A percentile compares a stretch with the other conserved stretches of the same genome.
Conservation (phyloP, 2,888 invertebrate genomes). For the Athalia circularis region DNA sequence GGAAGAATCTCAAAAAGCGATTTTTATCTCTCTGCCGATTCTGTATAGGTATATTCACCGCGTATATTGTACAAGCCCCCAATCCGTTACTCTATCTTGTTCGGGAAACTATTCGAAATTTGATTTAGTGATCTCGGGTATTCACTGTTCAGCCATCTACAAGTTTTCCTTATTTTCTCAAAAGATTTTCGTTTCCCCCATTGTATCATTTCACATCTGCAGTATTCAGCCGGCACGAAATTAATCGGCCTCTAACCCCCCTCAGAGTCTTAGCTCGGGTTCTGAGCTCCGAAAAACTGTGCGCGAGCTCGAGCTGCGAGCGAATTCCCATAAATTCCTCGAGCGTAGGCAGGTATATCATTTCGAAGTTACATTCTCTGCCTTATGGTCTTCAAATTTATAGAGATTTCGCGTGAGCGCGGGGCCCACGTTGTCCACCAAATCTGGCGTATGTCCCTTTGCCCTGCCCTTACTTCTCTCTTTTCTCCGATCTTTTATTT, state of each 20-base stretch:
- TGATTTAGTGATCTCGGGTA: constrained; percentile 35
- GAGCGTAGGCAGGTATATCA: constrained; percentile 45
- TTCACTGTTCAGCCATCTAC: background rate
- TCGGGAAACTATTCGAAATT: background rate
- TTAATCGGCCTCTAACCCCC: background rate
- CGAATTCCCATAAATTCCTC: constrained; percentile 44
- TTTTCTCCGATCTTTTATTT: background rate
- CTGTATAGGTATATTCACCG: background rate
- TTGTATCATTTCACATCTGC: background rate
- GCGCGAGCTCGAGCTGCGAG: constrained; percentile 21
- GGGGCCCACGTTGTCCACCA: constrained; percentile 42
- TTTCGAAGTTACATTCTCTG: constrained; percentile 33
- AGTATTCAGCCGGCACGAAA: background rate
- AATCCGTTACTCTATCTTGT: constrained; percentile 19
- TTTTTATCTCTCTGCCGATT: constrained; percentile 20
- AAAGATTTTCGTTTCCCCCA: constrained; percentile 13
- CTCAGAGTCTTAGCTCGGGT: constrained; percentile 11
- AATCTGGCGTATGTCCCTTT: constrained; percentile 38
- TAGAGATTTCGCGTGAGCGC: constrained; percentile 50
- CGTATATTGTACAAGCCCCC: background rate
- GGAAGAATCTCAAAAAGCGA: constrained; percentile 14
- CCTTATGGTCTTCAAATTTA: constrained; percentile 45
- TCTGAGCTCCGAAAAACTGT: constrained; percentile 10
- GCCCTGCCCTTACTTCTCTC: background rate
- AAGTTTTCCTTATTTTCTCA: background rate